phyloP scores from a whole-genome alignment of 2,113 vertebrate species.

The Fukomys damarensis region DNA sequence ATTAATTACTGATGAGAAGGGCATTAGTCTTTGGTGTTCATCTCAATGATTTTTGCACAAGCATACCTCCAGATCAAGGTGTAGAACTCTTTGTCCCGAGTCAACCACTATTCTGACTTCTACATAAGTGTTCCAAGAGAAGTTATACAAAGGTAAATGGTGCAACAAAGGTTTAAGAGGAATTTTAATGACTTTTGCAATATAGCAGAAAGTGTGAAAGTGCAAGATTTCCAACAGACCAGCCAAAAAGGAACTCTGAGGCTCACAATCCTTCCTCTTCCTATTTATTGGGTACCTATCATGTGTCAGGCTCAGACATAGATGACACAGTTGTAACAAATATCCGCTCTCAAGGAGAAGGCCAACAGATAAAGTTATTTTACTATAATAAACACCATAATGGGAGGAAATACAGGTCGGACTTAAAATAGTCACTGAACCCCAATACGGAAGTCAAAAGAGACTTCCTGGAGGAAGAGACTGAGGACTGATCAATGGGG shows the following conservation, averaged over 20 bases:
- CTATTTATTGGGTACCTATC: not conserved
- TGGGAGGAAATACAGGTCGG: not conserved
- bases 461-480: not conserved
- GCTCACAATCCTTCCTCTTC: not conserved
- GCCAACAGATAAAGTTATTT: not conserved
- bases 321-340: not conserved
- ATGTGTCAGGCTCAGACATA: not conserved
- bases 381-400: not conserved
- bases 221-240: not conserved
- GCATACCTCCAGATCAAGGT: not conserved
- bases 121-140: not conserved
- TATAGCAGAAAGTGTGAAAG: not conserved
- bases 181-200: not conserved
- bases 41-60: not conserved
- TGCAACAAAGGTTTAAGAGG: not conserved
- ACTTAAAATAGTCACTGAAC: not conserved
- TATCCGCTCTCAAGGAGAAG: not conserved
- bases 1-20: not conserved
- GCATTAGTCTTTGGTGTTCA: not conserved
- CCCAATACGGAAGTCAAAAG: not conserved
- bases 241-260: not conserved
- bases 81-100: not conserved
- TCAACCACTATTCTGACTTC: not conserved
- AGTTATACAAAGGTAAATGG: not conserved
- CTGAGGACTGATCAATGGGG: not conserved